Evolutionary conservation across 2,888 invertebrate species (phyloP).

Genomic region (Euclidia mi): DNA sequence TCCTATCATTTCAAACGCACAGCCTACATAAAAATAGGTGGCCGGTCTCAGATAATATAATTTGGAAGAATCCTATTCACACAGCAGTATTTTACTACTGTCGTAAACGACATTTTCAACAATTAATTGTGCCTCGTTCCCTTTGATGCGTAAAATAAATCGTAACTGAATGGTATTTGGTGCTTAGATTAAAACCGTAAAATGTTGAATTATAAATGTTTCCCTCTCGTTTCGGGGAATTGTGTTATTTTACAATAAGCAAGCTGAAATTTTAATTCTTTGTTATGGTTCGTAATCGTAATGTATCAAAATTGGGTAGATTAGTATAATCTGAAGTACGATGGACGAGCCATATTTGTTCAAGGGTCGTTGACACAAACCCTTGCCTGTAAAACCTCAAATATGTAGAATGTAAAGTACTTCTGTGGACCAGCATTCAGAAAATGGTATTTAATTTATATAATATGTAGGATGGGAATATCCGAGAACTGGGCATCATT

Average conservation of each 20-base stretch:
- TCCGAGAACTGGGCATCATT: no score
- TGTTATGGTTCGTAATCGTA: no score
- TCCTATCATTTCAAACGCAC: neutral
- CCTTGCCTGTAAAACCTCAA: no score
- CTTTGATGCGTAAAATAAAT: conserved; percentile 63
- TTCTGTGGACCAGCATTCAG: no score
- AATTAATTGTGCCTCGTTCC: conserved; percentile 72
- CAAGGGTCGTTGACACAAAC: no score
- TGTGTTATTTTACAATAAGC: neutral
- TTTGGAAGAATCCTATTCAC: conserved; percentile 29
- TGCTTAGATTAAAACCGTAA: conserved; percentile 81
- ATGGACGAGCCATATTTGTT: no score
- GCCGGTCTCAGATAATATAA: conserved; percentile 14
- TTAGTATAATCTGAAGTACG: no score
- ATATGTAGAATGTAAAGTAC: no score
- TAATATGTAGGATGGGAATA: no score
- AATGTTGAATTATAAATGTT: conserved; percentile 43
- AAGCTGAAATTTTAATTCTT: no score
- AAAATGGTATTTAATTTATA: no score
- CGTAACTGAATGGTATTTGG: conserved; percentile 60
- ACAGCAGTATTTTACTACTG: conserved; percentile 60
- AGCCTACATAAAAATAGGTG: conserved; percentile 3
- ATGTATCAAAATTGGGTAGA: no score
- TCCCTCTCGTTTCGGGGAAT: neutral
- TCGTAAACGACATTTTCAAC: conserved; percentile 76